A percentile compares a stretch with the other conserved stretches of the same genome.
Evolutionary conservation across 2,888 invertebrate genomes (phyloP).

Genomic region (Cryptus armator): DNA sequence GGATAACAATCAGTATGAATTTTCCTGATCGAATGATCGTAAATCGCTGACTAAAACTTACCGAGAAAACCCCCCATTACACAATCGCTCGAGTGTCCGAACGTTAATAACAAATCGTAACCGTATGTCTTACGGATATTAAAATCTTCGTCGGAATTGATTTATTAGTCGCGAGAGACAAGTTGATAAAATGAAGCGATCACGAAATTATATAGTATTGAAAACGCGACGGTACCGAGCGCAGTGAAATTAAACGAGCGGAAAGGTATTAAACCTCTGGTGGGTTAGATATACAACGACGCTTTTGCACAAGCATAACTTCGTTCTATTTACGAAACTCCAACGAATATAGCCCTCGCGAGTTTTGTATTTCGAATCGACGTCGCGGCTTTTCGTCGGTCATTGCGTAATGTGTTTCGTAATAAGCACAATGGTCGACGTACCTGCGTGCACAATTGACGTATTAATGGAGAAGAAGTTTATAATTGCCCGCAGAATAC

Average conservation of each 20-base stretch:
- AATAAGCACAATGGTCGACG: neutral
- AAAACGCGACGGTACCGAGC: neutral
- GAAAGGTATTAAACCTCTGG: conserved; percentile 70
- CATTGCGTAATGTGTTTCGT: conserved; percentile 39
- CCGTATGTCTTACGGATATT: no score
- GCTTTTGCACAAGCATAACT: neutral
- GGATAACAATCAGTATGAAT: neutral
- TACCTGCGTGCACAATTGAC: neutral
- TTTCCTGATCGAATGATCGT: neutral
- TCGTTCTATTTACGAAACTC: conserved; percentile 81
- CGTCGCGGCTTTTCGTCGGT: conserved; percentile 43
- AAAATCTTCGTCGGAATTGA: no score
- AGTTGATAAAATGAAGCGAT: no score
- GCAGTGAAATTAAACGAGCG: conserved; percentile 32
- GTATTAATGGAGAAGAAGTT: no score
- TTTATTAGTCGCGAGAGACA: no score
- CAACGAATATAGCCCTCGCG: conserved; percentile 76
- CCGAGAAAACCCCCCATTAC: no score
- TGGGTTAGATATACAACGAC: conserved; percentile 78
- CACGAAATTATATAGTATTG: no score
- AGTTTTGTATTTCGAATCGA: conserved; percentile 53
- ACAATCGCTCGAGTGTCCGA: no score
- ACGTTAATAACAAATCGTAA: no score
- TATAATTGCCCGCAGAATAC: no score
- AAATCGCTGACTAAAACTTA: no score